These are phyloP conservation scores for Pristionchus arcanus DNA, from an alignment of 2,888 invertebrate species.

Conservation along the genomic window DNA sequence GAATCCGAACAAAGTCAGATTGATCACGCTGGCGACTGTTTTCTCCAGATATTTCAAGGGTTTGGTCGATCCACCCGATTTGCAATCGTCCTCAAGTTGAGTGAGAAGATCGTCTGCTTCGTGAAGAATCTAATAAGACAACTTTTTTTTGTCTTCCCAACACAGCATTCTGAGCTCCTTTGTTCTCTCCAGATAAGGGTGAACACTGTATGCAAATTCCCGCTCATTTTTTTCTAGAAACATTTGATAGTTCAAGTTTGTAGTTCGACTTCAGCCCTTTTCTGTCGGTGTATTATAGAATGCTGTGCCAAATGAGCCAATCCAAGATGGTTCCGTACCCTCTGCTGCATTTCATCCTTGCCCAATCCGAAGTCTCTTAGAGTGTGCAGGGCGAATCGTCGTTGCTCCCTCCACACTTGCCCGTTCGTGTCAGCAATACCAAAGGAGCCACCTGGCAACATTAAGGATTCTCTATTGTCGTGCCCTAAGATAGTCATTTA, in stretches of 20 bases:
- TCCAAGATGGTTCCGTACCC: too few species aligned
- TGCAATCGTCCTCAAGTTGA: constrained; percentile 20
- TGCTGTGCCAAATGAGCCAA: too few species aligned
- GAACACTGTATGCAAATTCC: too few species aligned
- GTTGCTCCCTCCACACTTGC: constrained; percentile 47
- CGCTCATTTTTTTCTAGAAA: too few species aligned
- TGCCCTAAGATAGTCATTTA: too few species aligned
- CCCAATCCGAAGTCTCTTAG: constrained; percentile 65
- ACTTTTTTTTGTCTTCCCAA: too few species aligned
- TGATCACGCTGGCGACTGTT: constrained; percentile 59
- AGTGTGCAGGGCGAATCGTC: constrained; percentile 62
- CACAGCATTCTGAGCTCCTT: too few species aligned
- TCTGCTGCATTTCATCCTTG: constrained; percentile 65
- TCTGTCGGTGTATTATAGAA: too few species aligned
- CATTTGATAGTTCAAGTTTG: too few species aligned
- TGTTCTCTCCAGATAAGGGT: too few species aligned
- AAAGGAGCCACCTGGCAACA: constrained; percentile 21
- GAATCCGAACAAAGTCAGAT: constrained; percentile 63
- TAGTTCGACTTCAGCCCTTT: too few species aligned
- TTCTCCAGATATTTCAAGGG: constrained; percentile 26
- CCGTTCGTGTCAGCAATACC: constrained; percentile 49
- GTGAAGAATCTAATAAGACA: constrained; percentile 6
- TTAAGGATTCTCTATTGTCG: too few species aligned
- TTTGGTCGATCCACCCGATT: background rate
- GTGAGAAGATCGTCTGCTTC: background rate